Percentiles rank a stretch among this genome's conserved stretches.
These are phyloP conservation scores for Notolepis coatsorum DNA, from an alignment of 2,797 vertebrate genomes.

Conservation along the genomic window DNA sequence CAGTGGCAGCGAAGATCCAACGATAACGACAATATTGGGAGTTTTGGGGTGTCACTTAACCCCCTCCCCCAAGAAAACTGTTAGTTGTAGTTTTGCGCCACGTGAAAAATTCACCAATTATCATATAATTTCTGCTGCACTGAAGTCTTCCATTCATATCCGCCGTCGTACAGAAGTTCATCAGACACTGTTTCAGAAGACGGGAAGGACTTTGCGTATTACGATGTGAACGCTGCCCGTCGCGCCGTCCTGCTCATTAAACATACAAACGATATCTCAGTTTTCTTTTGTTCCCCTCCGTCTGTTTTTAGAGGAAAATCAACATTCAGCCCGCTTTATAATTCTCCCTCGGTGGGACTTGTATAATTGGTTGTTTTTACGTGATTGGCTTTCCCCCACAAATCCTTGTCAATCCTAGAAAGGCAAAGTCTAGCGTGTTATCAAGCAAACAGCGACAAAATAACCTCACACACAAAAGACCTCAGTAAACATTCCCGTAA, in stretches of 20 bases:
- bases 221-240: constrained; percentile 74
- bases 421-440: constrained; percentile 71
- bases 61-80: neutral
- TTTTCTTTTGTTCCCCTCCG: constrained; percentile 53
- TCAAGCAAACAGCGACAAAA: constrained; percentile 82
- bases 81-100: constrained; percentile 36
- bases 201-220: constrained; percentile 75
- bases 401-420: constrained; percentile 86
- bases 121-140: constrained; percentile 61
- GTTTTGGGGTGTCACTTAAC: constrained; percentile 13
- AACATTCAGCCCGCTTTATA: constrained; percentile 75
- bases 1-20: constrained; percentile 4
- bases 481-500: constrained; percentile 83
- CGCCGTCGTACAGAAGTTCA: constrained; percentile 66
- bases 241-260: constrained; percentile 76
- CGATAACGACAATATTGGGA: neutral
- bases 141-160: constrained; percentile 51
- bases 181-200: constrained; percentile 73
- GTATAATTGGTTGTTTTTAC: constrained; percentile 79
- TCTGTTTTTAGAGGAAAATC: constrained; percentile 61
- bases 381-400: constrained; percentile 78
- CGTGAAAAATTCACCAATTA: constrained; percentile 70
- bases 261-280: constrained; percentile 65
- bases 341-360: constrained; percentile 73
- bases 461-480: constrained; percentile 54